Evolutionary conservation across 2,888 invertebrate genomes (phyloP).

Genomic region (Tetramorium bicarinatum): DNA sequence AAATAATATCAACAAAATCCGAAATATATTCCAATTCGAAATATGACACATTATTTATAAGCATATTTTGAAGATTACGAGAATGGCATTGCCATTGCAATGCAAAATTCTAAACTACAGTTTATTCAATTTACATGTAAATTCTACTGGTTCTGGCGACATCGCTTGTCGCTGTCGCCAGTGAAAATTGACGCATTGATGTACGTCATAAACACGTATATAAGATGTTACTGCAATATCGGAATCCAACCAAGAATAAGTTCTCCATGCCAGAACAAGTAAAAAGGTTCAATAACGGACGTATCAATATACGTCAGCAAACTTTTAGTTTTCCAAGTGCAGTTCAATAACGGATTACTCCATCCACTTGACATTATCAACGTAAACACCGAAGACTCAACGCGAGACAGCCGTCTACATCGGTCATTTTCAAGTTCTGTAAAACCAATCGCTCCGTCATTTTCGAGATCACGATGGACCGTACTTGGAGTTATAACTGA

Average conservation of each 20-base stretch:
- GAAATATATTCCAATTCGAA: not conserved
- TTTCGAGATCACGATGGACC: not conserved
- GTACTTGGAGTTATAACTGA: not conserved
- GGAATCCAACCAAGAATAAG: constrained; percentile 7
- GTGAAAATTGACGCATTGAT: constrained; percentile 12
- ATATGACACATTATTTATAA: not conserved
- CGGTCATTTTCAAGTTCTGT: not conserved
- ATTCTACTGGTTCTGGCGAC: not conserved
- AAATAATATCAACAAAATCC: not conserved
- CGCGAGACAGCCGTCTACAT: not conserved
- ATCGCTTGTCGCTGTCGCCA: constrained; percentile 20
- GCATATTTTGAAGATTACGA: not conserved
- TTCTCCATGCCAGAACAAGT: constrained; percentile 19
- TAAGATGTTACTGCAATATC: constrained; percentile 18
- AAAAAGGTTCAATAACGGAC: constrained; percentile 25
- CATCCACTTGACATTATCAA: constrained; percentile 28
- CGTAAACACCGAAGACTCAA: constrained; percentile 20
- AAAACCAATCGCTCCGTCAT: not conserved
- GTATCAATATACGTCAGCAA: constrained; percentile 31
- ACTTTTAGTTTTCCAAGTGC: constrained; percentile 27
- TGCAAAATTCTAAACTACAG: not conserved
- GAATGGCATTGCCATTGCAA: not conserved
- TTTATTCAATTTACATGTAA: not conserved
- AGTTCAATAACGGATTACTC: constrained; percentile 22
- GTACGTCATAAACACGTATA: not conserved